Evolutionary conservation across 2,113 vertebrate species (phyloP).

Genomic region (Mola mola): DNA sequence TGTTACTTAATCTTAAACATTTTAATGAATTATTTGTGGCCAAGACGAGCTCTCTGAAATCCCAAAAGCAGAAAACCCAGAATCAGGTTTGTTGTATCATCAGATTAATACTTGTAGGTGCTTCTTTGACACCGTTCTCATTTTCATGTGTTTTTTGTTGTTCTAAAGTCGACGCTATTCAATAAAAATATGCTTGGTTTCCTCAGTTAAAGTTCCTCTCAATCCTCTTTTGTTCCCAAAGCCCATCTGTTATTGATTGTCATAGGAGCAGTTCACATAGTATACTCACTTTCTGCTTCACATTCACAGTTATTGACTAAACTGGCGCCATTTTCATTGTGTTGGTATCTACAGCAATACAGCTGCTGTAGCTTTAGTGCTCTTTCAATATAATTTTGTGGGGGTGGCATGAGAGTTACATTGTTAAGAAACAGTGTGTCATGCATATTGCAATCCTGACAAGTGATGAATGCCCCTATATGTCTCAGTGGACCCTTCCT

Average conservation of each 20-base stretch:
- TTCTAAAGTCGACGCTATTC: conserved; percentile 1
- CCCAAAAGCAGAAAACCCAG: conserved; percentile 15
- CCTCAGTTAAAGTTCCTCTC: conserved; percentile 12
- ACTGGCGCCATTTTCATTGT: conserved; percentile 15
- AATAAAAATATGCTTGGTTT: conserved; percentile 15
- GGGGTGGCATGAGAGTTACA: conserved; percentile 13
- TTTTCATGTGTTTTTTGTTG: background rate
- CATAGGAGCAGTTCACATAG: conserved; percentile 21
- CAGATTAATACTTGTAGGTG: too few species aligned
- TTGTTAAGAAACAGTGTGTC: conserved; percentile 31
- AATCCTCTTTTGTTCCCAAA: conserved; percentile 10
- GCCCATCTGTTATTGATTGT: conserved; percentile 65
- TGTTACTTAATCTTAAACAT: conserved; percentile 31
- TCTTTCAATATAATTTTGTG: conserved; percentile 9
- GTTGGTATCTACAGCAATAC: too few species aligned
- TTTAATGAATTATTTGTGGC: conserved; percentile 42
- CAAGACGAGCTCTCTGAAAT: conserved; percentile 9
- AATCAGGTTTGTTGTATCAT: conserved; percentile 1
- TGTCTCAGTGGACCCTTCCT: conserved; percentile 32
- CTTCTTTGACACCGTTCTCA: background rate
- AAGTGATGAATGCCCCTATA: conserved; percentile 32
- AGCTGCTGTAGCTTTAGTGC: conserved; percentile 28
- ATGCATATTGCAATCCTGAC: conserved; percentile 33
- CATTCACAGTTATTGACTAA: conserved; percentile 28
- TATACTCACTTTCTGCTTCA: conserved; percentile 13